These are phyloP conservation scores for Peromyscus californicus DNA, from an alignment of 2,113 vertebrate genomes.

Conservation along the genomic window DNA sequence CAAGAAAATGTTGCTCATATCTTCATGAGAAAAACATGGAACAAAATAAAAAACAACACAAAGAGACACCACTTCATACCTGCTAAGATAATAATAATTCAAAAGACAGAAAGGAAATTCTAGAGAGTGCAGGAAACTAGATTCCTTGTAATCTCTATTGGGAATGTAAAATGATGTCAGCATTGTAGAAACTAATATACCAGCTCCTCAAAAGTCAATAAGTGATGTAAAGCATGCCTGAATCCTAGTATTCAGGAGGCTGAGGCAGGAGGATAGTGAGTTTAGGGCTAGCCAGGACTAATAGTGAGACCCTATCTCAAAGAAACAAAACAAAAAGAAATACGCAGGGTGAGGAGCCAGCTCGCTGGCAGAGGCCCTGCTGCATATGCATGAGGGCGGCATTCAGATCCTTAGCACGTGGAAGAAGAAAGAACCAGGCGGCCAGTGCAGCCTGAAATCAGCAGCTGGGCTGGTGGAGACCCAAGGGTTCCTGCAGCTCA, in stretches of 20 bases:
- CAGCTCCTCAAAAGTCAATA: background rate
- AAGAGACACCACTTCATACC: background rate
- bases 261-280: background rate
- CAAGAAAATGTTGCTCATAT: background rate
- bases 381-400: background rate
- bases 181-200: background rate
- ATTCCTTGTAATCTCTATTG: background rate
- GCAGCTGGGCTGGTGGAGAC: background rate
- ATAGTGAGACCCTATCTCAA: background rate
- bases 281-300: background rate
- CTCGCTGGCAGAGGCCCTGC: background rate
- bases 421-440: background rate
- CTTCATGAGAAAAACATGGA: slow-evolving; percentile 35
- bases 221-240: background rate
- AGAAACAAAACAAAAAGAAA: background rate
- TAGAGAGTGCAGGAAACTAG: background rate
- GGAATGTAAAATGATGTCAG: background rate
- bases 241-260: background rate
- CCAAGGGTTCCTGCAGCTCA: background rate
- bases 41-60: background rate
- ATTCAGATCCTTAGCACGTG: background rate
- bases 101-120: background rate
- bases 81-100: background rate
- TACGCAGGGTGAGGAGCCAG: background rate
- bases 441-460: background rate